Percentiles rank a stretch among this genome's conserved stretches.
phyloP scores from a whole-genome alignment of 2,797 vertebrate species.

The Falco rusticolus region DNA sequence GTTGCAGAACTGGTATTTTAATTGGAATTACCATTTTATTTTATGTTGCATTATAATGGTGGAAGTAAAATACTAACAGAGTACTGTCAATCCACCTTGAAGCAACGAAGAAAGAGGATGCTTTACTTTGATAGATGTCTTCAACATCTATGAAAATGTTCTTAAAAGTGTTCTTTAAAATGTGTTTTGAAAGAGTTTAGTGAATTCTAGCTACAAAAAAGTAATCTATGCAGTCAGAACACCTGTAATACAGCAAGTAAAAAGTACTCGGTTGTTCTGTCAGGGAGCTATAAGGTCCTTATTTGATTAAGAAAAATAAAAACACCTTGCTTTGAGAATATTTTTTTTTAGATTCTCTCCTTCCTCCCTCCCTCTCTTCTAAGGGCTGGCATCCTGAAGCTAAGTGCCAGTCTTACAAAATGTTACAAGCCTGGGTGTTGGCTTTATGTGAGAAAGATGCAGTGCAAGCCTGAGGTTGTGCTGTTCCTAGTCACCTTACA shows the following conservation, averaged over 20 bases:
- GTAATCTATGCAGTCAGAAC: background rate
- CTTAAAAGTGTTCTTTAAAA: background rate
- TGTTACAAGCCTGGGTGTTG: background rate
- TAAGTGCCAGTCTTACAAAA: background rate
- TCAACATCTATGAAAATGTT: background rate
- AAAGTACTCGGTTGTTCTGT: background rate
- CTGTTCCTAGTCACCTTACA: background rate
- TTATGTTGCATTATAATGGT: background rate
- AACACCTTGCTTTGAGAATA: background rate
- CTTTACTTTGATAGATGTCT: background rate
- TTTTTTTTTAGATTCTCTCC: background rate
- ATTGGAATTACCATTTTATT: background rate
- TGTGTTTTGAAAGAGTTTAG: background rate
- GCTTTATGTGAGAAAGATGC: background rate
- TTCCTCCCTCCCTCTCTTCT: background rate
- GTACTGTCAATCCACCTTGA: background rate
- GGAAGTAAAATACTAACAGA: background rate
- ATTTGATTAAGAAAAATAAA: background rate
- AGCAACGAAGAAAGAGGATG: background rate
- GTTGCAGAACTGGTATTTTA: background rate
- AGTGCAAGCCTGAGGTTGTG: background rate
- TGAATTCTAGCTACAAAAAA: background rate
- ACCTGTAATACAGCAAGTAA: background rate
- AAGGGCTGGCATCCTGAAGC: background rate
- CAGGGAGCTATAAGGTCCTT: background rate